A percentile compares a stretch with the other conserved stretches of the same genome.
These are phyloP conservation scores for Nezara viridula DNA, from an alignment of 2,888 invertebrate species.

Conservation along the genomic window DNA sequence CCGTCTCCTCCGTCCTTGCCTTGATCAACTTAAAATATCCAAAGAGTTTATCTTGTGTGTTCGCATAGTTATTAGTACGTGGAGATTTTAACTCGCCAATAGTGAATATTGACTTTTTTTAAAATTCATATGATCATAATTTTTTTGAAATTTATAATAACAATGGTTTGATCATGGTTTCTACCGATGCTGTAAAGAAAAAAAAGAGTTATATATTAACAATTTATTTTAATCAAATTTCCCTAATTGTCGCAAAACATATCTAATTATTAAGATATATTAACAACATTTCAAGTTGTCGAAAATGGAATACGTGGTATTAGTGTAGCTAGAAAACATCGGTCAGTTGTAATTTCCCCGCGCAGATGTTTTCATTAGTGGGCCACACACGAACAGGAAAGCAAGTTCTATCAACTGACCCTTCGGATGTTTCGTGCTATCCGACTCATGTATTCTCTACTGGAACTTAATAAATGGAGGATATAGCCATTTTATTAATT, in stretches of 20 bases:
- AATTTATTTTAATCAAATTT: too few relatives aligned
- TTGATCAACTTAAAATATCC: background rate
- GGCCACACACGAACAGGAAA: constrained; percentile 39
- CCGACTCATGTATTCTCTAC: background rate
- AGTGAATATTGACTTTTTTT: too few relatives aligned
- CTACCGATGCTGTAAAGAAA: too few relatives aligned
- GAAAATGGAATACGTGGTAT: background rate
- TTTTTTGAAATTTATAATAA: too few relatives aligned
- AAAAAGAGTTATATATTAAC: too few relatives aligned
- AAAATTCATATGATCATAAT: too few relatives aligned
- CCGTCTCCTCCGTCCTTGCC: background rate
- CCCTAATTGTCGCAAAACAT: too few relatives aligned
- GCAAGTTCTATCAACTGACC: constrained; percentile 18
- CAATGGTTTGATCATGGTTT: too few relatives aligned
- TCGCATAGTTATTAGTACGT: background rate
- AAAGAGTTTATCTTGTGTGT: background rate
- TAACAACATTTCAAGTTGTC: background rate
- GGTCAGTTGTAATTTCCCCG: constrained; percentile 4
- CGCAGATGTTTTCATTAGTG: constrained; percentile 29
- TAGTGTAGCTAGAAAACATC: background rate
- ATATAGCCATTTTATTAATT: background rate
- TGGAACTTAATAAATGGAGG: background rate
- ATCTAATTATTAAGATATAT: background rate
- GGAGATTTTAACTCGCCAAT: too few relatives aligned
- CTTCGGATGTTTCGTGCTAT: background rate